A percentile compares a stretch with the other conserved stretches of the same genome.
phyloP scores from a whole-genome alignment of 2,113 vertebrate species.

The Cavia aperea region DNA sequence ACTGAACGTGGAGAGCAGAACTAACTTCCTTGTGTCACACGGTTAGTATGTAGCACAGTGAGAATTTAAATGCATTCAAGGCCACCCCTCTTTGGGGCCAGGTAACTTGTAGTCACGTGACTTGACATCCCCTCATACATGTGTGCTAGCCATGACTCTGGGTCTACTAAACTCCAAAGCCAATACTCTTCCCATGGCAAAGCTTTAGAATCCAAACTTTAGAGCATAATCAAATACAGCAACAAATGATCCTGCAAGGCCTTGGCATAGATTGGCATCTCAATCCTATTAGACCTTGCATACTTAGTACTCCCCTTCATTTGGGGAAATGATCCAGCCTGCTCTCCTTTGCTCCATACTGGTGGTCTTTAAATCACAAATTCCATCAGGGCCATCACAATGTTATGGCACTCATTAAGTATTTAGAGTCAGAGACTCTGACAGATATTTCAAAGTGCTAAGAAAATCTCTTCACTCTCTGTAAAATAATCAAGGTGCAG shows the following conservation, averaged over 20 bases:
- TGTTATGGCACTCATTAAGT: slow-evolving; percentile 43
- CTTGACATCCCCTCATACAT: not conserved
- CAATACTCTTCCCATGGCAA: not conserved
- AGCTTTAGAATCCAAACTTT: slow-evolving; percentile 17
- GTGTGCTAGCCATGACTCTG: not conserved
- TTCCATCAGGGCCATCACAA: slow-evolving; percentile 1
- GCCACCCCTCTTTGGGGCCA: not conserved
- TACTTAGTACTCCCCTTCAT: slow-evolving; percentile 40
- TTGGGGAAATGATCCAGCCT: not conserved
- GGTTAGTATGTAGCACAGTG: not conserved
- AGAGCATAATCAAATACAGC: slow-evolving; percentile 38
- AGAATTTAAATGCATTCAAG: not conserved
- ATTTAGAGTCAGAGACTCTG: slow-evolving; percentile 33
- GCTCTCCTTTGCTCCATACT: not conserved
- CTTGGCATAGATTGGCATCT: slow-evolving; percentile 21
- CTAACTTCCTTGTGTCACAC: not conserved
- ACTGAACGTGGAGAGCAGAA: not conserved
- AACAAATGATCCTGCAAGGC: slow-evolving; percentile 32
- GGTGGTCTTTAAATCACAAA: slow-evolving; percentile 30
- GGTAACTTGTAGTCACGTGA: not conserved
- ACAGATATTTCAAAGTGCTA: slow-evolving; percentile 28
- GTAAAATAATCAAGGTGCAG: slow-evolving; percentile 39
- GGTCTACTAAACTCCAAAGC: not conserved
- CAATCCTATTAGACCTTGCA: slow-evolving; percentile 25
- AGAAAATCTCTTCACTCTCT: slow-evolving; percentile 32